These are phyloP conservation scores for Mechanitis mazaeus DNA, from an alignment of 2,888 invertebrate species.

Conservation along the genomic window DNA sequence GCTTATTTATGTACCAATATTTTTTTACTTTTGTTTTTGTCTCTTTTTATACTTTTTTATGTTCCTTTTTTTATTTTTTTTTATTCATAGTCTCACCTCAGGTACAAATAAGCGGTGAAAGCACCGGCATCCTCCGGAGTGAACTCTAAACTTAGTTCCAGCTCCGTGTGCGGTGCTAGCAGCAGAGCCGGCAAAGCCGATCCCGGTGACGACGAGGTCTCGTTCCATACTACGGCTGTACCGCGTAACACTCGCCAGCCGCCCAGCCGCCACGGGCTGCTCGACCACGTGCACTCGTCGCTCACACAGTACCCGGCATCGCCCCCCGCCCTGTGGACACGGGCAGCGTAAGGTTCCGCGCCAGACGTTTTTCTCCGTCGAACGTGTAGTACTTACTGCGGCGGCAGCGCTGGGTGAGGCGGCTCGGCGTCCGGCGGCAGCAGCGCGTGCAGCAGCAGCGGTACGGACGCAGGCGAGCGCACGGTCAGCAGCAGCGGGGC, in stretches of 20 bases:
- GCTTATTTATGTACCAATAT: too few relatives aligned
- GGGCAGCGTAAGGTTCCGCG: neutral
- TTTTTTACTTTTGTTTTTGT: too few relatives aligned
- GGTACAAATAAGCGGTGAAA: slow-evolving; percentile 70
- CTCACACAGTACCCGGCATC: slow-evolving; percentile 25
- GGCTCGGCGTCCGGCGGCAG: slow-evolving; percentile 79
- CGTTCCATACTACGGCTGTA: slow-evolving; percentile 15
- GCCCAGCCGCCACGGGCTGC: slow-evolving; percentile 40
- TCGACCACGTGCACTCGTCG: slow-evolving; percentile 30
- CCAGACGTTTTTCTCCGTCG: slow-evolving; percentile 14
- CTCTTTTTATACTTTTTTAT: too few relatives aligned
- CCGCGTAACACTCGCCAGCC: slow-evolving; percentile 44
- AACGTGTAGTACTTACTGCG: slow-evolving; percentile 23
- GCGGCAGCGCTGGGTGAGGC: slow-evolving; percentile 27
- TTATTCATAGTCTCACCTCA: slow-evolving; percentile 45
- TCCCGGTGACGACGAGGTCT: slow-evolving; percentile 14
- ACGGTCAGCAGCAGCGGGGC: slow-evolving; percentile 39
- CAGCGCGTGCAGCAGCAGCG: slow-evolving; percentile 79
- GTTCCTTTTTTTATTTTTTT: too few relatives aligned
- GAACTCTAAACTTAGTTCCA: slow-evolving; percentile 59
- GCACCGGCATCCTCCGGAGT: slow-evolving; percentile 27
- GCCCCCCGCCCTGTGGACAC: slow-evolving; percentile 30
- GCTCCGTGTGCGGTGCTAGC: slow-evolving; percentile 76
- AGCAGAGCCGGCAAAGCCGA: slow-evolving; percentile 47
- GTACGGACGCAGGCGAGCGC: slow-evolving; percentile 82